Conservation (phyloP, 2,113 vertebrate species). For the Brienomyrus brachyistius region DNA sequence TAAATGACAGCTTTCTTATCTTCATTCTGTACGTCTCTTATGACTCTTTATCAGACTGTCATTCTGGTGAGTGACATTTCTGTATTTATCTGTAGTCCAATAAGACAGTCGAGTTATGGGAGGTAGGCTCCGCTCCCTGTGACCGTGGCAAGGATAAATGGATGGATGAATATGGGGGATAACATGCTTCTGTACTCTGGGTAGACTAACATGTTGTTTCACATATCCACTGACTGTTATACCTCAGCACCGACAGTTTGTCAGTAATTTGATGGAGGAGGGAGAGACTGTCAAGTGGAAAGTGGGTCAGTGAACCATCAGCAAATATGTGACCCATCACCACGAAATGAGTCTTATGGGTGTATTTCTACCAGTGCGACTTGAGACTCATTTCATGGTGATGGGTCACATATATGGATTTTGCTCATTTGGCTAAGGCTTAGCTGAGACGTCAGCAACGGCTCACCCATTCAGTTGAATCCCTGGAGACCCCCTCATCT, state of each 20-base stretch:
- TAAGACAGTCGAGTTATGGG: neutral
- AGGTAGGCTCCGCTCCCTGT: neutral
- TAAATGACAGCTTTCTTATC: conserved; percentile 34
- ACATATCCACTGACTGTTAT: neutral
- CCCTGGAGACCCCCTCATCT: neutral
- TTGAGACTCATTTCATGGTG: too few species aligned
- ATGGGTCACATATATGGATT: neutral
- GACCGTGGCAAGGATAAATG: neutral
- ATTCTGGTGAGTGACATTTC: neutral
- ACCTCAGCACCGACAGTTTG: neutral
- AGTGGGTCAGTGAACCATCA: neutral
- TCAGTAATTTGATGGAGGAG: neutral
- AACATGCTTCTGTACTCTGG: neutral
- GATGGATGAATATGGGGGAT: neutral
- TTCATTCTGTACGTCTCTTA: neutral
- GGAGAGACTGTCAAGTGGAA: neutral
- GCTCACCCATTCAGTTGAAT: neutral
- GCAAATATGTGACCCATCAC: neutral
- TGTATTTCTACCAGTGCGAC: too few species aligned
- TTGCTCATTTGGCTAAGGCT: neutral
- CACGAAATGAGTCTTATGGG: too few species aligned
- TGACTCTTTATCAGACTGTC: neutral
- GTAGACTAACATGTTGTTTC: neutral
- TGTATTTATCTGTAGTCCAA: neutral
- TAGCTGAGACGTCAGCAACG: neutral